A percentile compares a stretch with the other conserved stretches of the same genome.
These are phyloP conservation scores for Nannospalax galili DNA, from an alignment of 2,113 vertebrate species.

Conservation along the genomic window DNA sequence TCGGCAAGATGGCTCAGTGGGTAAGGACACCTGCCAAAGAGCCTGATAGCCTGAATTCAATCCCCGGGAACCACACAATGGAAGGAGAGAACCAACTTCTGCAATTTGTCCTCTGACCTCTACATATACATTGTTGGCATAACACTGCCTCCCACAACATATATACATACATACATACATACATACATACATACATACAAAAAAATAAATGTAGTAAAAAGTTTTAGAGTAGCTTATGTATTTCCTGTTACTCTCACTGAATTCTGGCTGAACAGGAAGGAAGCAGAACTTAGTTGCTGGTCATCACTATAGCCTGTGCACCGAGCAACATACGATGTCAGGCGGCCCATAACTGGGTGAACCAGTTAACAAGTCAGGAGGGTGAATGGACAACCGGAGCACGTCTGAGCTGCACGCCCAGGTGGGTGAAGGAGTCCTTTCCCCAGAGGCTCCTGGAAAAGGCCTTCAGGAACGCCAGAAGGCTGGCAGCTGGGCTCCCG, in stretches of 20 bases:
- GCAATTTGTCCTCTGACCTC: background rate
- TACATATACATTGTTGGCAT: background rate
- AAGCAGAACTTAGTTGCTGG: slow-evolving; percentile 3
- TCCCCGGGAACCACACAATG: background rate
- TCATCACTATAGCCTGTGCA: background rate
- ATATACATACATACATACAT: too few species aligned
- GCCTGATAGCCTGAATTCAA: background rate
- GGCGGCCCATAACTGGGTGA: background rate
- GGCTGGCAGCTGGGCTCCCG: background rate
- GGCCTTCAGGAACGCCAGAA: background rate
- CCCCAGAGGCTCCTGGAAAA: background rate
- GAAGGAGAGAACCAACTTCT: background rate
- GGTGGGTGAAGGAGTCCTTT: background rate
- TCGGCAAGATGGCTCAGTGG: background rate
- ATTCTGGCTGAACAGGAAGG: background rate
- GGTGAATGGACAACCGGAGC: background rate
- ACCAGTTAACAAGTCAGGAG: background rate
- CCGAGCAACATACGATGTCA: background rate
- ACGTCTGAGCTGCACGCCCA: background rate
- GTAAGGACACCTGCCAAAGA: background rate
- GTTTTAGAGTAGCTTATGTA: background rate
- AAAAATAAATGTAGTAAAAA: background rate
- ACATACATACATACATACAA: background rate
- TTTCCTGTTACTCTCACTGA: background rate
- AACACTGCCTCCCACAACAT: too few species aligned